Base-by-base conservation (phyloP, 2,113 vertebrate genomes). In the Neogobius melanostomus region DNA sequence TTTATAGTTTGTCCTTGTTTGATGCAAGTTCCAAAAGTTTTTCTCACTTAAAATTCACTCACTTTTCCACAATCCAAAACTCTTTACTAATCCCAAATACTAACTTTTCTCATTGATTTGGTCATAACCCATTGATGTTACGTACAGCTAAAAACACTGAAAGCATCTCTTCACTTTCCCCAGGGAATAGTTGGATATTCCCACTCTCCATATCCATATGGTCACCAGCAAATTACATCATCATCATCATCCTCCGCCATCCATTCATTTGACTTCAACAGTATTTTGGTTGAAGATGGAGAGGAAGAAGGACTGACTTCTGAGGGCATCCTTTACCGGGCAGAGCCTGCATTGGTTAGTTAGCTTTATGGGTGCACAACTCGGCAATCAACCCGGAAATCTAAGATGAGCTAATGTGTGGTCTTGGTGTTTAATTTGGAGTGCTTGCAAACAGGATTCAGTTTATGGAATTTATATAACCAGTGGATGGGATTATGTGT, bases 311-410 rank as follows among this genome's bases (percentile, higher is more conserved):
- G 91, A 86, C 92, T 91, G 86, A 73, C 89, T 56, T 56, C 53
- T 84, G 95, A 94, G 92, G 89, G 90, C 90, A 89, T 92, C 88
- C 86, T 97, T 90, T 97, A 96, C 91, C 94, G 85, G 91, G 95
- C 96, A 90, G 94, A 97, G 87, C 93, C 95, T 83, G 95, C 95
- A 94, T 91, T 97, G 96, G 96, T 98, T 92, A 97, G 89, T 91
- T 91, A 88, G 88, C 68, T 73, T 81, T 65, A 56, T 76, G 68
- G 76, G 69, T 11, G 49, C 64, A 64, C 63, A 68, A 68, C n/a
- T 28, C 50, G 67, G 63, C 45, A 82, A 84, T 82, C 74, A 81
- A 76, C 42, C 68, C 52, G 50, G 21, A 16, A 16, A 45, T 3
- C 78, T 68, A 71, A 54, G 2, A 48, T 57, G 49, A 60, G 17